Percentiles rank a stretch among this genome's conserved stretches.
Conservation (phyloP, 2,797 vertebrate species). For the Spheniscus humboldti region DNA sequence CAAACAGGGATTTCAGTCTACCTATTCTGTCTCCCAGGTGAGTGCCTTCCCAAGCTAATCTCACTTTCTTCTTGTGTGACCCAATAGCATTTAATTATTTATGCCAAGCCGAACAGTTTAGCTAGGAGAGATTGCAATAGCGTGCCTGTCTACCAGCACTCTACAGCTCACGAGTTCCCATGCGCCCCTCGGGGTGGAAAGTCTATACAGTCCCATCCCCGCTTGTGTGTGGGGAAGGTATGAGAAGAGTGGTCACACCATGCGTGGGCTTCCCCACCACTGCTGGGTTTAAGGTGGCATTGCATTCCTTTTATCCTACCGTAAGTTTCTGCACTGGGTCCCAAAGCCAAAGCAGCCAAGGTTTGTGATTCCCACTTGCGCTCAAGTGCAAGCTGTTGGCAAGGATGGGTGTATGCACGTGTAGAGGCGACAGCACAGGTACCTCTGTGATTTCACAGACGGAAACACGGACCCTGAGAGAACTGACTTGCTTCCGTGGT, state of each 20-base stretch:
- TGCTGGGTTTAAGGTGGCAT: not conserved
- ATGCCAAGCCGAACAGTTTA: not conserved
- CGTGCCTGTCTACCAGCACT: rapidly evolving
- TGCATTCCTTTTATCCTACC: rapidly evolving
- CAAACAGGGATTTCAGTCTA: not conserved
- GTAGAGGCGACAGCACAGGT: not conserved
- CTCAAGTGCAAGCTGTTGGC: not conserved
- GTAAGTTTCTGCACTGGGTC: not conserved
- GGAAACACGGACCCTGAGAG: not conserved
- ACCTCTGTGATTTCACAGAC: not conserved
- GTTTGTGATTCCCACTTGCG: not conserved
- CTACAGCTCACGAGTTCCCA: not conserved
- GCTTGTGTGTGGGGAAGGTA: not conserved
- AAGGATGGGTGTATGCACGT: rapidly evolving
- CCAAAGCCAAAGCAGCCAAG: not conserved
- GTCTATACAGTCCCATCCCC: not conserved
- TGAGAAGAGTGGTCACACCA: not conserved
- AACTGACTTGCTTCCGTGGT: not conserved
- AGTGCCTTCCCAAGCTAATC: not conserved
- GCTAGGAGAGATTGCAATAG: not conserved
- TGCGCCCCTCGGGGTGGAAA: not conserved
- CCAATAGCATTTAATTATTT: conserved; percentile 27
- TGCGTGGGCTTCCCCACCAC: not conserved
- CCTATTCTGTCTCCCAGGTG: not conserved
- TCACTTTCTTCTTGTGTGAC: not conserved